These are phyloP conservation scores for Melieria picta DNA, from an alignment of 2,888 invertebrate species.

Conservation along the genomic window DNA sequence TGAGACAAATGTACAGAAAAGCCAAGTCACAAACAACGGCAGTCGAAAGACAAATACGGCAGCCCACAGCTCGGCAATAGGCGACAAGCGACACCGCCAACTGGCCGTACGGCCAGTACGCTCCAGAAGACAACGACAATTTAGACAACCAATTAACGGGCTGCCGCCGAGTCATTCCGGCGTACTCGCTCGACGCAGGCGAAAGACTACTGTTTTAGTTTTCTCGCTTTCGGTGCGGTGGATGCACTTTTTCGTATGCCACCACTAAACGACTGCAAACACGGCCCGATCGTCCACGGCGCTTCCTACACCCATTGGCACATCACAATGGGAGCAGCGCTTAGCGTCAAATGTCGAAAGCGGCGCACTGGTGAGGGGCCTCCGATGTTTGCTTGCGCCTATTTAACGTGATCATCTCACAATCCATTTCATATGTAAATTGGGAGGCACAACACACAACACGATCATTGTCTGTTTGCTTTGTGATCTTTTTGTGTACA, in stretches of 20 bases:
- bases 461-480: slow-evolving; percentile 41
- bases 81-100: too few relatives aligned
- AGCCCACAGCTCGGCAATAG: too few relatives aligned
- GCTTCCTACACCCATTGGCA: slow-evolving; percentile 1
- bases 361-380: slow-evolving; percentile 3
- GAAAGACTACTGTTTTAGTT: slow-evolving; percentile 33
- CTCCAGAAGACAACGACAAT: slow-evolving; percentile 4
- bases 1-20: too few relatives aligned
- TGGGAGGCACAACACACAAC: slow-evolving; percentile 57
- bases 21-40: too few relatives aligned
- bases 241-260: slow-evolving; percentile 37
- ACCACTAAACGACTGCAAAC: slow-evolving; percentile 58
- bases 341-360: slow-evolving; percentile 29
- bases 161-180: too few relatives aligned
- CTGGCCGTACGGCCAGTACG: too few relatives aligned
- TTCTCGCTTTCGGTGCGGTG: slow-evolving; percentile 9
- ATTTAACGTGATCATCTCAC: slow-evolving; percentile 39
- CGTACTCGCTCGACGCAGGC: too few relatives aligned
- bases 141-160: slow-evolving; percentile 26
- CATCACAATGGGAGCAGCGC: slow-evolving; percentile 41
- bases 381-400: slow-evolving; percentile 8
- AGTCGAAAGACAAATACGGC: too few relatives aligned
- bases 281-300: slow-evolving; percentile 24
- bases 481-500: slow-evolving; percentile 19
- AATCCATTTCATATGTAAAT: slow-evolving; percentile 54